These are phyloP conservation scores for Mimachlamys varia DNA, from an alignment of 2,888 invertebrate genomes.

Conservation along the genomic window DNA sequence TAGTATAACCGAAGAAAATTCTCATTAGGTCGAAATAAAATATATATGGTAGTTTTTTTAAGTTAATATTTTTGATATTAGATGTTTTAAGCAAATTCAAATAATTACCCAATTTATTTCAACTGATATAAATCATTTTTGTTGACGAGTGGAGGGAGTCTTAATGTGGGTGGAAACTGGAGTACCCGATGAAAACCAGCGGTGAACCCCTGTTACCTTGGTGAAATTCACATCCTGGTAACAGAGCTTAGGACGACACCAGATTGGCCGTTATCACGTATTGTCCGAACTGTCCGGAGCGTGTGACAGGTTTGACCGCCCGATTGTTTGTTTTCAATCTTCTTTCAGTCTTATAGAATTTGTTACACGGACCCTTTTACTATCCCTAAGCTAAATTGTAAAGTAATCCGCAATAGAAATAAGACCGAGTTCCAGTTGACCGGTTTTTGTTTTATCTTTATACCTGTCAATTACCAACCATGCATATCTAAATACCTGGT, in stretches of 20 bases:
- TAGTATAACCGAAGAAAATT: no score
- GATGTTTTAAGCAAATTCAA: no score
- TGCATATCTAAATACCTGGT: background rate
- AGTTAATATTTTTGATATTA: no score
- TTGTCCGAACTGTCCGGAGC: background rate
- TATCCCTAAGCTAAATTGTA: background rate
- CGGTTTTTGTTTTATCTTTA: slow-evolving; percentile 4
- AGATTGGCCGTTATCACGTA: background rate
- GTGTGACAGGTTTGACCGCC: slow-evolving; percentile 19
- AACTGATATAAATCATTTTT: no score
- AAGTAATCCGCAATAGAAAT: slow-evolving; percentile 21
- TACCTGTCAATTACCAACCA: background rate
- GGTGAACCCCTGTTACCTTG: no score
- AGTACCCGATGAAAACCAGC: no score
- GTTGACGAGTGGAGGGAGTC: no score
- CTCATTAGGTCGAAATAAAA: no score
- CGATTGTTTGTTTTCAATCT: slow-evolving; percentile 3
- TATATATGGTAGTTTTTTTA: no score
- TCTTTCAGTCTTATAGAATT: background rate
- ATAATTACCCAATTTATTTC: no score
- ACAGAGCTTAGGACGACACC: background rate
- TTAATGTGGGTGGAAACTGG: no score
- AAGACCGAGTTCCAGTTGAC: background rate
- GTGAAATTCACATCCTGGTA: background rate
- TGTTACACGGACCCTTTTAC: background rate